Conservation (phyloP, 2,797 vertebrate species). For the Steatocranus sp. region DNA sequence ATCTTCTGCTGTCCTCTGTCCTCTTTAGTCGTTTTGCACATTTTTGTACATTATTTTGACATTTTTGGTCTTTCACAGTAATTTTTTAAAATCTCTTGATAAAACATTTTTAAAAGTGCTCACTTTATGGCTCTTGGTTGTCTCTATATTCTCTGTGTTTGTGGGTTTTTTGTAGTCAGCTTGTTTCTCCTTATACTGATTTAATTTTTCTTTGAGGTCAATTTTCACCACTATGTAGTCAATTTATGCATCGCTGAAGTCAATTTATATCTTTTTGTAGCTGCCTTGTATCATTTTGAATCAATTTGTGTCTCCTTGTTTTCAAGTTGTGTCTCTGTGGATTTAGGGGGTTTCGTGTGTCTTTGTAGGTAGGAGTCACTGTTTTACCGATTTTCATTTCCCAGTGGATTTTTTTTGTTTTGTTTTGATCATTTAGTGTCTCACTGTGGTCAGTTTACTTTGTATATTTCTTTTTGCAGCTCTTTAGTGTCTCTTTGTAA, state of each 20-base stretch:
- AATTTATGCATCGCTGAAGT: background rate
- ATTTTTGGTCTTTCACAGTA: background rate
- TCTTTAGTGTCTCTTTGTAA: fast-evolving
- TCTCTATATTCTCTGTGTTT: background rate
- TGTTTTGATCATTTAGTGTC: background rate
- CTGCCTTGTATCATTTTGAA: background rate
- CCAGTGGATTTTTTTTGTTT: background rate
- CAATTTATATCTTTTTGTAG: background rate
- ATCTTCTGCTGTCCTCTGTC: background rate
- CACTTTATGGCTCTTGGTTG: background rate
- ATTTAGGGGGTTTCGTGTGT: background rate
- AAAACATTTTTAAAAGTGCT: background rate
- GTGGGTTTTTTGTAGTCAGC: background rate
- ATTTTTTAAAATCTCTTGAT: background rate
- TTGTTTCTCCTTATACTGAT: background rate
- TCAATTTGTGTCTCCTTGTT: background rate
- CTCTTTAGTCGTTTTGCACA: background rate
- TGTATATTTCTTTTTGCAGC: background rate
- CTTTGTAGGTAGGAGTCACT: background rate
- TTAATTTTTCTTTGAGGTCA: background rate
- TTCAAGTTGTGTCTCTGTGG: background rate
- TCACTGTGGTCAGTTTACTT: background rate
- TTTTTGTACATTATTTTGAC: background rate
- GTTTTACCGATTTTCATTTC: background rate
- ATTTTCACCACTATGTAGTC: background rate